Evolutionary conservation across 1,140 invertebrate species (phyloP).

Genomic region (Manduca sexta): DNA sequence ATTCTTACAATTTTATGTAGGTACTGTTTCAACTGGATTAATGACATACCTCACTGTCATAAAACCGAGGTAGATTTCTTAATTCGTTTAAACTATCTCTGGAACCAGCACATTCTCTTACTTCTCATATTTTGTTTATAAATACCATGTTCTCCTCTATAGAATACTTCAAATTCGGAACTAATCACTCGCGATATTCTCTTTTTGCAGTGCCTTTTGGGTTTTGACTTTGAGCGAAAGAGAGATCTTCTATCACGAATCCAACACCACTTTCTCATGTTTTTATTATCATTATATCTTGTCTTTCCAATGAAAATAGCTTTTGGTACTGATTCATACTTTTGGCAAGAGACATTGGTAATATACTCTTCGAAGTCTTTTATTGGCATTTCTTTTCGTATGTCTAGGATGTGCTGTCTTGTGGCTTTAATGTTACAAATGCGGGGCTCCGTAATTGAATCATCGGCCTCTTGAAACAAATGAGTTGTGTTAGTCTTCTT

Average conservation of each 20-base stretch:
- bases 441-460: conserved; percentile 7
- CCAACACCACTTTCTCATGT: conserved; percentile 26
- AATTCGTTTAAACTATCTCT: conserved; percentile 14
- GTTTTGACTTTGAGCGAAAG: too few relatives aligned
- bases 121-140: conserved; percentile 23
- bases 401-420: conserved; percentile 13
- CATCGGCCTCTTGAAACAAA: conserved; percentile 49
- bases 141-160: conserved; percentile 25
- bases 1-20: too few relatives aligned
- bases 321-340: conserved; percentile 18
- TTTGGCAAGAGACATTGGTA: conserved; percentile 28
- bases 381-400: conserved; percentile 13
- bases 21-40: too few relatives aligned
- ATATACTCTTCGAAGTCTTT: conserved; percentile 26
- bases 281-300: conserved; percentile 3
- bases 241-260: conserved; percentile 26
- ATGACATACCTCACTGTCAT: not conserved
- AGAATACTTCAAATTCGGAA: conserved; percentile 23
- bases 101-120: conserved; percentile 13
- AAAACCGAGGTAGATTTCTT: conserved; percentile 10
- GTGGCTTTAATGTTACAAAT: conserved; percentile 37
- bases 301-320: conserved; percentile 15
- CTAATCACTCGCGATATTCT: conserved; percentile 1
- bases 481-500: conserved; percentile 16
- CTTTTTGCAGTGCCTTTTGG: conserved; percentile 8